Evolutionary conservation across 2,113 vertebrate genomes (phyloP).

Genomic region (Tachysurus fulvidraco): DNA sequence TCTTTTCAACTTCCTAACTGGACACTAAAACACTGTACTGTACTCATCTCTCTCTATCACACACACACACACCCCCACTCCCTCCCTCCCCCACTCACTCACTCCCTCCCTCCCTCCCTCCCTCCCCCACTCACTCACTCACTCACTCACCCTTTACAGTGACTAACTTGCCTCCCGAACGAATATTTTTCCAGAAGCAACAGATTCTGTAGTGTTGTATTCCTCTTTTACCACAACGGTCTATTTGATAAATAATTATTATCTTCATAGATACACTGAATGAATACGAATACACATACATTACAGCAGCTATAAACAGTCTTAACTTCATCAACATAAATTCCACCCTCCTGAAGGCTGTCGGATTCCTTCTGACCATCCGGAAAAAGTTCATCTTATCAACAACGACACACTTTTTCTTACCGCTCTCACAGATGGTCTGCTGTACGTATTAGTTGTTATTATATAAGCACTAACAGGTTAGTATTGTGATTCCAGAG

Average conservation of each 20-base stretch:
- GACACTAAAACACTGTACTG: slow-evolving; percentile 43
- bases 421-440: background rate
- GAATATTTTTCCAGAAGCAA: background rate
- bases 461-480: background rate
- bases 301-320: background rate
- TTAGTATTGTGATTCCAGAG: background rate
- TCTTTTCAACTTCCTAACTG: slow-evolving; percentile 43
- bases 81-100: background rate
- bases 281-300: background rate
- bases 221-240: background rate
- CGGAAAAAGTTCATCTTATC: background rate
- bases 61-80: background rate
- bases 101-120: background rate
- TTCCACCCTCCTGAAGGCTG: background rate
- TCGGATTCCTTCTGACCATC: background rate
- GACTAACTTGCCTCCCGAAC: background rate
- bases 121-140: background rate
- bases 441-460: background rate
- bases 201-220: background rate
- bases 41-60: background rate
- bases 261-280: background rate
- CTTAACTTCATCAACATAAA: background rate
- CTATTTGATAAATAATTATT: background rate
- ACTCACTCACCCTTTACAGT: background rate
- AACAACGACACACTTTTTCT: background rate